A percentile compares a stretch with the other conserved stretches of the same genome.
Evolutionary conservation across 30 jellyfish, hydroid and myxozoan species (phyloP).

Genomic region (Cassiopea xamachana): DNA sequence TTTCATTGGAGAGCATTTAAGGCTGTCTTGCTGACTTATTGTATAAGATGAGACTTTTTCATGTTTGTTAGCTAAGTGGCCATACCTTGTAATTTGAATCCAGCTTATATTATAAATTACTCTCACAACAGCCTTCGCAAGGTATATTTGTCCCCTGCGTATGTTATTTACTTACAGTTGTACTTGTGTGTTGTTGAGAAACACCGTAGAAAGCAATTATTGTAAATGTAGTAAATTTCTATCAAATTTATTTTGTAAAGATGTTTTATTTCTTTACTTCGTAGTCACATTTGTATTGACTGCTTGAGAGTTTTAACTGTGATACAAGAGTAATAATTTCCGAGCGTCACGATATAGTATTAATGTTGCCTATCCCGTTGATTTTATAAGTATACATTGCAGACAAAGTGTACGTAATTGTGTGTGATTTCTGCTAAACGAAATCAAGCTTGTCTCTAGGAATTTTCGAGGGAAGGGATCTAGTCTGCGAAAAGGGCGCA

Average conservation of each 20-base stretch:
- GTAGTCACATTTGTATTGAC: conserved; percentile 56
- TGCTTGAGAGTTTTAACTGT: conserved; percentile 37
- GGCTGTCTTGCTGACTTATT: too few relatives aligned
- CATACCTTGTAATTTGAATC: too few relatives aligned
- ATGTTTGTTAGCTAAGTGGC: too few relatives aligned
- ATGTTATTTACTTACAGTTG: neutral
- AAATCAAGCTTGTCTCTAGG: neutral
- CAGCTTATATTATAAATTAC: too few relatives aligned
- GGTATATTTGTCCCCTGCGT: too few relatives aligned
- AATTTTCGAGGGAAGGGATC: too few relatives aligned
- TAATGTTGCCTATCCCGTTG: conserved; percentile 16
- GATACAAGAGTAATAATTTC: conserved; percentile 25
- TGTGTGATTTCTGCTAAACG: neutral
- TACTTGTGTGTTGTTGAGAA: neutral
- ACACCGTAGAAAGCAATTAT: neutral
- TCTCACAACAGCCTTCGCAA: too few relatives aligned
- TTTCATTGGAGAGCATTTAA: too few relatives aligned
- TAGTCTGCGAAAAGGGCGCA: too few relatives aligned
- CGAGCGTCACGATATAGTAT: conserved; percentile 24
- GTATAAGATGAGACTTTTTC: too few relatives aligned
- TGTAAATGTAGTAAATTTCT: conserved; percentile 49
- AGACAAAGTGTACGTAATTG: neutral
- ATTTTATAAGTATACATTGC: conserved; percentile 2
- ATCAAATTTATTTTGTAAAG: conserved; percentile 54
- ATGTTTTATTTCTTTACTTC: conserved; percentile 39